These are phyloP conservation scores for Promerops cafer DNA, from an alignment of 2,113 vertebrate species.

Conservation along the genomic window DNA sequence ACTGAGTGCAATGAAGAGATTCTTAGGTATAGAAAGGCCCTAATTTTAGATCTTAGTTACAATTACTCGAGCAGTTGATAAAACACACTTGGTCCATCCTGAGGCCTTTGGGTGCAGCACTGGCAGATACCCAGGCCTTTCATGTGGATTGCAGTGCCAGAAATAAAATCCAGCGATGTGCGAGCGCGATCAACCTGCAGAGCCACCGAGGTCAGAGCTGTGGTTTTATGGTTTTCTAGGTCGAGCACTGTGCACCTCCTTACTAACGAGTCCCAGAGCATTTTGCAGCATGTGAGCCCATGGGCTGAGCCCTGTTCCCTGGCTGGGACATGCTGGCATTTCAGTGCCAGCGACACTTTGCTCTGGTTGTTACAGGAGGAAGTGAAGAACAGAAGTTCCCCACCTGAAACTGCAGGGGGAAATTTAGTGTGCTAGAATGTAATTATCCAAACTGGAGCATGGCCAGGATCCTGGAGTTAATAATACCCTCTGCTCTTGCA, in stretches of 20 bases:
- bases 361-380: slow-evolving; percentile 16
- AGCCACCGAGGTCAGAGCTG: neutral
- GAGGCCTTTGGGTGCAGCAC: neutral
- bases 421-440: slow-evolving; percentile 40
- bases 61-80: neutral
- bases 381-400: slow-evolving; percentile 32
- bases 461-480: slow-evolving; percentile 41
- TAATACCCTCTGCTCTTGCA: slow-evolving; percentile 45
- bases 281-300: neutral
- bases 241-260: neutral
- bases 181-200: neutral
- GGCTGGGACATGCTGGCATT: neutral
- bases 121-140: neutral
- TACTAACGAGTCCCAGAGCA: slow-evolving; percentile 40
- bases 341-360: neutral
- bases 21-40: neutral
- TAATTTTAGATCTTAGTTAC: neutral
- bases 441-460: slow-evolving; percentile 59
- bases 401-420: slow-evolving; percentile 33
- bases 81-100: neutral
- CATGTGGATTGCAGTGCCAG: neutral
- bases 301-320: neutral
- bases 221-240: neutral
- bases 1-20: neutral
- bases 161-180: neutral